Evolutionary conservation across 2,797 vertebrate genomes (phyloP).

Genomic region (Gymnothorax javanicus): DNA sequence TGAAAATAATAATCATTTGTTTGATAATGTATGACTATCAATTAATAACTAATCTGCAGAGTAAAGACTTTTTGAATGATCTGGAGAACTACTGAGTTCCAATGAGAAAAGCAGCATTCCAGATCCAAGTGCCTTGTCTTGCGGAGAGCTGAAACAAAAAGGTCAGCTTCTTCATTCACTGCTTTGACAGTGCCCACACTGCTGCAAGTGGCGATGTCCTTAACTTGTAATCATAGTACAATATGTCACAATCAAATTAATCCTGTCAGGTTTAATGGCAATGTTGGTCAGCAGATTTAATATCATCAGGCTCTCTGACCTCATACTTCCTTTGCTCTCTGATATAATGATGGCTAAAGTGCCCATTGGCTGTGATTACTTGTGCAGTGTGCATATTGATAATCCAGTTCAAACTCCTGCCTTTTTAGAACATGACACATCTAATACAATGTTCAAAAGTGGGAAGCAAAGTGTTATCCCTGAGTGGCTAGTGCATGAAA

Average conservation of each 20-base stretch:
- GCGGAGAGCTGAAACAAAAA: neutral
- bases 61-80: neutral
- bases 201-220: neutral
- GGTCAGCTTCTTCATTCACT: neutral
- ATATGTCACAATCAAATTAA: neutral
- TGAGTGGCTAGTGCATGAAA: neutral
- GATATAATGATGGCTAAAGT: constrained; percentile 10
- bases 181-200: neutral
- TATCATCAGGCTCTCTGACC: neutral
- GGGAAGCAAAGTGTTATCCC: neutral
- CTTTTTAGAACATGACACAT: neutral
- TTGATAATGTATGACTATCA: neutral
- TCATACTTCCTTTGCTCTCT: neutral
- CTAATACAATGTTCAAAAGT: neutral
- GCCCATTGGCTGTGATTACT: constrained; percentile 12
- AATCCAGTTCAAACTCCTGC: neutral
- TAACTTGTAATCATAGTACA: neutral
- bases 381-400: neutral
- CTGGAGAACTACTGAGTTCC: neutral
- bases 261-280: constrained; percentile 4
- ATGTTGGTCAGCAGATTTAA: neutral
- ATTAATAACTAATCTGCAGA: neutral
- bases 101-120: neutral
- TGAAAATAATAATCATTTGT: neutral
- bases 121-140: neutral